Base-by-base conservation (phyloP, 2,888 invertebrate species). In the Harmothoe impar region DNA sequence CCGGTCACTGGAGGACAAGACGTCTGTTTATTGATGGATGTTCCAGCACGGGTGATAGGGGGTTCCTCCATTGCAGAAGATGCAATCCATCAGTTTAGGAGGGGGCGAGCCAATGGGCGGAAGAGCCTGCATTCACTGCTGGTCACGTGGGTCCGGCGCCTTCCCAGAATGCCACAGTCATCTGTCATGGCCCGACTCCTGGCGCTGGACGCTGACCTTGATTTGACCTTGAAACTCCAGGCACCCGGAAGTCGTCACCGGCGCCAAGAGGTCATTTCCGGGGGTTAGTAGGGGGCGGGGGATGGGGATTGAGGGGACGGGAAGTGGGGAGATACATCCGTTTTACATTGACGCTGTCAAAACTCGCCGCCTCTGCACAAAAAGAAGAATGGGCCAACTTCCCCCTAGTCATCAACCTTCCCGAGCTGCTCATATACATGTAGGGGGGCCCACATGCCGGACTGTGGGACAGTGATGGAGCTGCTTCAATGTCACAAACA, bases 1-100 rank as follows among this genome's bases (percentile, higher is more conserved):
- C 72, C 72, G 72, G 72, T 72, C 72, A 72, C 72, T 72, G 72
- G 72, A 72, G 72, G 72, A 72, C 72, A 72, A 72, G 72, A 29
- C 29, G 29, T 15, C 29, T 72, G 29, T 29, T 72, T 72, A n/a
- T 72, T 72, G 72, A 72, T 72, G 72, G 72, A 72, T 72, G 72
- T 72, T 72, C 15, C 43, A 43, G 29, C n/a, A 25, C 5, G 72
- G 72, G 29, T 72, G 72, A 72, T 72, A 29, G 25, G 72, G 72
- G 72, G 72, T 72, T 25, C 25, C 72, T 72, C 72, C 29, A 72
- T 25, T 29, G n/a, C 25, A 25, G 25, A 72, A 72, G 72, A 72
- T 72, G 29, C 29, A 23, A 72, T 72, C 72, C 25, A 72, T 72
- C 72, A 72, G 29, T 29, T n/a, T 62, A n/a, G 62, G 62, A 62